Base-by-base conservation (phyloP, 2,797 vertebrate species). In the Denticeps clupeoides region DNA sequence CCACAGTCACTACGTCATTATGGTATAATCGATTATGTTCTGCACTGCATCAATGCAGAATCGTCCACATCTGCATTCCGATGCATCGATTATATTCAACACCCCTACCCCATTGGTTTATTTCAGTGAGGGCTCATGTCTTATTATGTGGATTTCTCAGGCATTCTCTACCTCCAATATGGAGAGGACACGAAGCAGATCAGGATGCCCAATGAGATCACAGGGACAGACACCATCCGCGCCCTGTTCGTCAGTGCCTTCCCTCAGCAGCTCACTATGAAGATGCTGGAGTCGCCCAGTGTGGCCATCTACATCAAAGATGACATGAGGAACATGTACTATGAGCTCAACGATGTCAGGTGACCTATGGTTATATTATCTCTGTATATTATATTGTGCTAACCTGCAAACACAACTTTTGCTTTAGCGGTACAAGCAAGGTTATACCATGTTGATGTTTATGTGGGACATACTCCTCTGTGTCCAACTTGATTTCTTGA, bases 161-260 rank as follows among this genome's bases (percentile, higher is more conserved):
- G 95, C 47, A 91, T 93, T 47, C 83, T 99, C 33, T 93, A 90
- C 72, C 88, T 99, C 72, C 95, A 98, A 65, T 97, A 97, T 25
- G 90, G 89, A 32, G 94, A 98, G 32, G 95, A 98, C 79, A 95
- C 91, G 55, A 93, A 90, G 70, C 89, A 93, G 78, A 71, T 93
- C 68, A 86, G 87, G 71, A 97, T 99, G 95, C 94, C 94, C 1
- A 99, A 97, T 45, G 93, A 97, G 81, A 87, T 99, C 75, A 97
- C 93, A 60, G 86, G 89, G 57, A 72, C 85, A 49, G 95, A 99
- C 75, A 98, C 93, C 1, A 86, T 98, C 67, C 82, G 89, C 59
- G 95, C 95, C 56, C 87, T 99, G 75, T 99, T 99, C 18, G 94
- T 98, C 76, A 89, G 92, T 87, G 92, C 93, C 86, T 99, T 98